Base-by-base conservation (phyloP, 2,797 vertebrate genomes). In the Paedocypris micromegethes region DNA sequence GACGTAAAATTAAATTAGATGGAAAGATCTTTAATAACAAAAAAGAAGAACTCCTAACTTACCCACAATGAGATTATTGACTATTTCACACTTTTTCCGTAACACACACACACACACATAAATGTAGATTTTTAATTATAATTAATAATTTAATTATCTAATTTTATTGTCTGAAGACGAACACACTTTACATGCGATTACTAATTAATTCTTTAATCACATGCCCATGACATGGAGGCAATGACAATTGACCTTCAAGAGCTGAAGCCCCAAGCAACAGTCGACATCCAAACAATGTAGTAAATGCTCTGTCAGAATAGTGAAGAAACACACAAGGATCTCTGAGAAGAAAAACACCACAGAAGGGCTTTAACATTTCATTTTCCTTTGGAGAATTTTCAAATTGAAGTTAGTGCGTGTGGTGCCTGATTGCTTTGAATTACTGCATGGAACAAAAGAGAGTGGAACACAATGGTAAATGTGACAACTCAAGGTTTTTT, bases 361-460 rank as follows among this genome's bases (percentile, higher is more conserved):
- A 55, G 68, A 65, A 73, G 59, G 56, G 66, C 53, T 72, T 72
- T 39, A 64, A 52, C 54, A 58, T 45, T 56, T 75, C 58, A 9
- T 66, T 62, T 66, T 23, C 51, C 47, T 68, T 75, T 73, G 40
- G 43, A 70, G 51, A 68, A 55, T 73, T 75, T 58, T 38, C 66
- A 70, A 66, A 23, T 55, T 57, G 60, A 60, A 71, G 23, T 23
- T 41, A 51, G 58, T 38, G 4, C 59, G 47, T 62, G 68, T 64
- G 59, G 53, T 68, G 46, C n/a, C 48, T 51, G 55, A 60, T 47
- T 51, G 2, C 40, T 9, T 23, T 48, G 54, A 45, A 59, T n/a
- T 49, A 2, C 23, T 64, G 74, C 62, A 66, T 72, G 72, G 72
- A 40, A 64, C 43, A 49, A 60, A 68, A 69, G 62, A 58, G 23